These are phyloP conservation scores for Xenotilapia flavipinnis DNA, from an alignment of 2,113 vertebrate genomes.

Conservation along the genomic window DNA sequence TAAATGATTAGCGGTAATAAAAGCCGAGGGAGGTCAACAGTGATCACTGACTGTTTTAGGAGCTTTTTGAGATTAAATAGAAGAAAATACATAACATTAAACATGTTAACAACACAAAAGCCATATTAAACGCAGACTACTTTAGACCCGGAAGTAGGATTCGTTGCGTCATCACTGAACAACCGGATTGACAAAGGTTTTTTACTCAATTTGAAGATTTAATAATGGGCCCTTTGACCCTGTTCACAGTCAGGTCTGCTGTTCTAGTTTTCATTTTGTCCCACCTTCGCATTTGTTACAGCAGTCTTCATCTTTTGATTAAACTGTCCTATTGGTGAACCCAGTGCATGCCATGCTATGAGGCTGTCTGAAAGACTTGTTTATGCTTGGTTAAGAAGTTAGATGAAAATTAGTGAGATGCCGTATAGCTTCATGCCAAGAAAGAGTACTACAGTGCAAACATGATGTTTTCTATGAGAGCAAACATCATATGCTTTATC, in stretches of 20 bases:
- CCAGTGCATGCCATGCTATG: background rate
- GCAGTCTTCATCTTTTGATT: background rate
- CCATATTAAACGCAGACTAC: too few species aligned
- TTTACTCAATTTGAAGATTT: background rate
- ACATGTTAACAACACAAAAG: too few species aligned
- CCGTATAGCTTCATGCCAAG: background rate
- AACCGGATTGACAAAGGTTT: background rate
- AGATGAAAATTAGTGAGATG: background rate
- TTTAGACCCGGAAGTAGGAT: too few species aligned
- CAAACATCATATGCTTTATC: background rate
- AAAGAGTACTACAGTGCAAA: background rate
- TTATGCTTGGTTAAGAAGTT: background rate
- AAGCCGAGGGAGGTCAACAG: too few species aligned
- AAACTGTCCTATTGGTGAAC: background rate
- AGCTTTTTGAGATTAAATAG: too few species aligned
- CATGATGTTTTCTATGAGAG: background rate
- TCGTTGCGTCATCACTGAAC: too few species aligned
- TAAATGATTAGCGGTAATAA: too few species aligned
- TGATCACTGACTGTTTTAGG: too few species aligned
- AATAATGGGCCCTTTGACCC: background rate
- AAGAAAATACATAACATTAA: too few species aligned
- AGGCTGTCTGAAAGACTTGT: background rate
- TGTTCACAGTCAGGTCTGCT: background rate
- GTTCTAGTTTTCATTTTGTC: background rate
- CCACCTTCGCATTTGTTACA: background rate